Base-by-base conservation (phyloP, 2,888 invertebrate species). In the Physocephala rufipes region DNA sequence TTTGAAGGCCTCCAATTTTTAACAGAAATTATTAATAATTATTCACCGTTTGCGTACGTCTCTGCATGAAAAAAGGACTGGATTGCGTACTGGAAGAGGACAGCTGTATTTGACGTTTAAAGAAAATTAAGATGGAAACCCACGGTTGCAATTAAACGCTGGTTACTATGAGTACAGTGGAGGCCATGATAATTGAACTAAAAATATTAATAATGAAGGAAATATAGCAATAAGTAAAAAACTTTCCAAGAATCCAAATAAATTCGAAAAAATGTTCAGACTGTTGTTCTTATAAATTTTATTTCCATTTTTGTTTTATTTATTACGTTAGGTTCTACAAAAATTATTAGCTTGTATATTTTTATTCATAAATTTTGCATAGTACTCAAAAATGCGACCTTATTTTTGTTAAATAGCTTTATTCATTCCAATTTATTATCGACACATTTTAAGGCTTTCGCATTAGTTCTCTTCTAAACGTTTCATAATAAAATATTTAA, bases 361-460 rank as follows among this genome's bases (percentile, higher is more conserved):
- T 7, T 36, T 36, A 9, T n/a, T n/a, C n/a, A n/a, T 30, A 47
- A 26, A 45, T 47, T 64, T 64, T 64, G 43, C 19, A 24, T 64
- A 13, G 19, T 64, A 15, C 47, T 15, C 64, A 15, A 12, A 45
- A 24, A 21, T 64, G 15, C 19, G 26, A 26, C 7, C 1, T 65
- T 30, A 28, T 64, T 24, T 64, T 16, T 24, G 26, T 64, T 7
- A 64, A 64, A 45, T 45, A n/a, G n/a, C n/a, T n/a, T n/a, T n/a
- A n/a, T n/a, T n/a, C n/a, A 2, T 65, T 49, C n/a, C 19, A 55
- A 45, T 58, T 55, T 7, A 58, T 58, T 58, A 58, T 24, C 45
- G 67, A 67, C 58, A 55, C 55, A 43, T 67, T 67, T 67, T 43
- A 67, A 67, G 67, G 67, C 67, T 58, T 58, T 67, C 16, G 21